Evolutionary conservation across 2,888 invertebrate genomes (phyloP), one percentile per base, ranked within the genome.

Genomic region (Sinotaia quadrata): DNA sequence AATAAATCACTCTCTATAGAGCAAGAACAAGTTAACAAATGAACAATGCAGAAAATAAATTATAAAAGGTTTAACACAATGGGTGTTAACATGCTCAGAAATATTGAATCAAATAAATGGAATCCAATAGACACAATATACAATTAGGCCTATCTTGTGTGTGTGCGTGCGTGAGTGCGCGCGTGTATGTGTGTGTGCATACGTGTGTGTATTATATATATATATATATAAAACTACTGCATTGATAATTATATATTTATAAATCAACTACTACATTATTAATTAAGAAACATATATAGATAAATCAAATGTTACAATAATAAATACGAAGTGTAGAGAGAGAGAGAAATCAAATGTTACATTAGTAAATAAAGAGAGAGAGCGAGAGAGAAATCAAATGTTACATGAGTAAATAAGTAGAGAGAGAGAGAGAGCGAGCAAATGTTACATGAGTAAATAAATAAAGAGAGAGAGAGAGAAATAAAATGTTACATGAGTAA

Each of bases 81-180:
- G n/a, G n/a, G n/a, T n/a, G n/a, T n/a, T n/a, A n/a, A n/a, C n/a
- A n/a, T n/a, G n/a, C n/a, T n/a, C n/a, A n/a, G n/a, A n/a, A n/a
- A n/a, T n/a, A n/a, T n/a, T n/a, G n/a, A n/a, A n/a, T n/a, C n/a
- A n/a, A n/a, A n/a, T n/a, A n/a, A n/a, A n/a, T n/a, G n/a, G n/a
- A n/a, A n/a, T n/a, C n/a, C n/a, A n/a, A n/a, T n/a, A n/a, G n/a
- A n/a, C n/a, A n/a, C n/a, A n/a, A n/a, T n/a, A n/a, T n/a, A n/a
- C n/a, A n/a, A n/a, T n/a, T n/a, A n/a, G n/a, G n/a, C n/a, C n/a
- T n/a, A n/a, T n/a, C 18, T 51, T 52, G 52, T 24, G 24, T 27
- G 29, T 24, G 52, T 52, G 27, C 5, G 24, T 60, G 59, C 31
- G 58, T 58, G 58, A 21, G 58, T 58, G 58, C 24, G 58, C 44